Evolutionary conservation across 2,888 invertebrate genomes (phyloP).

Genomic region (Macrophya alboannulata): DNA sequence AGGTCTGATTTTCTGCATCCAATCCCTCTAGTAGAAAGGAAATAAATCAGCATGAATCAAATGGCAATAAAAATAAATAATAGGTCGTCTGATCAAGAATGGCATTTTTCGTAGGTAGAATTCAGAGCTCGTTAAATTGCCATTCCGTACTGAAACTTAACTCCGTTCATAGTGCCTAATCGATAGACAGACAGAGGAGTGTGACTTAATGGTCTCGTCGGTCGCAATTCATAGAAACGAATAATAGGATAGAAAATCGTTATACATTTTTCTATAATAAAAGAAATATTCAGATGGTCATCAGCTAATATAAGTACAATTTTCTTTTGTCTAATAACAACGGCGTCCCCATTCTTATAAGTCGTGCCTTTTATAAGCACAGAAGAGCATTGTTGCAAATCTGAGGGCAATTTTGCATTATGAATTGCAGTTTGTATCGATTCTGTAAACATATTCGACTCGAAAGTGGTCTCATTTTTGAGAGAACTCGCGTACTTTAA

Average conservation of each 20-base stretch:
- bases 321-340: background rate
- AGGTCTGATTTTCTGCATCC: no score
- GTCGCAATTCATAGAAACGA: background rate
- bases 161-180: background rate
- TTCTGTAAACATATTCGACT: background rate
- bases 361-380: conserved; percentile 1
- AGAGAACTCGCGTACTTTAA: background rate
- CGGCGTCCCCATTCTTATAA: conserved; percentile 3
- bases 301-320: conserved; percentile 4
- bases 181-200: background rate
- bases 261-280: background rate
- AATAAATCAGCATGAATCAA: background rate
- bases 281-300: background rate
- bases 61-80: background rate
- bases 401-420: conserved; percentile 21
- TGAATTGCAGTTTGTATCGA: background rate
- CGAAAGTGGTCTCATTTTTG: background rate
- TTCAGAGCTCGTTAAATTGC: background rate
- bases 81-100: background rate
- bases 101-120: background rate
- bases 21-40: background rate
- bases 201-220: background rate
- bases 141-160: conserved; percentile 6
- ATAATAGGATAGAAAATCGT: background rate
- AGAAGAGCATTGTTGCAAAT: background rate